phyloP scores from a whole-genome alignment of 2,888 invertebrate species.

The Tipula unca region DNA sequence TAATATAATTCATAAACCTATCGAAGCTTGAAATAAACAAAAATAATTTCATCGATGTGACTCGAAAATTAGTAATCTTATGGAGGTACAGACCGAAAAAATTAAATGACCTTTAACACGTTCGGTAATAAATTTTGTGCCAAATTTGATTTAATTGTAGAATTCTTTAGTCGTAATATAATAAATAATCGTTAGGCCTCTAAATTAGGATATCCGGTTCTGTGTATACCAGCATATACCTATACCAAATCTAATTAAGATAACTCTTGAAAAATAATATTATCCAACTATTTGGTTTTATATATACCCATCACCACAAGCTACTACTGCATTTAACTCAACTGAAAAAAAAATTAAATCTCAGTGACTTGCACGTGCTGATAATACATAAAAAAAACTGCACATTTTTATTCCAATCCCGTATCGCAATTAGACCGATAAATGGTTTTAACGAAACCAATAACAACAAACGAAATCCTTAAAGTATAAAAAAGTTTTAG shows the following conservation, averaged over 20 bases:
- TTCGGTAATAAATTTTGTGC: background rate
- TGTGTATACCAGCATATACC: background rate
- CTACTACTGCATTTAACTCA: background rate
- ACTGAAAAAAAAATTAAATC: background rate
- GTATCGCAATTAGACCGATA: background rate
- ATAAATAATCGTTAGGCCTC: background rate
- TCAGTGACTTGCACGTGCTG: background rate
- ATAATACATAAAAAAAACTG: background rate
- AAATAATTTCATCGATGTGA: background rate
- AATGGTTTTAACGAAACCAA: background rate
- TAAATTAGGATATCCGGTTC: background rate
- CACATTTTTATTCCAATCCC: background rate
- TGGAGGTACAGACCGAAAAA: background rate
- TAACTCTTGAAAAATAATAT: background rate
- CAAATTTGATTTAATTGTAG: background rate
- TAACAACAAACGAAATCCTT: background rate
- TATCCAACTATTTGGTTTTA: background rate
- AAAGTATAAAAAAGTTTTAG: background rate
- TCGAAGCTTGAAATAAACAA: background rate
- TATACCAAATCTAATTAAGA: background rate
- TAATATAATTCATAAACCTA: background rate
- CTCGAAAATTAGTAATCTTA: no score
- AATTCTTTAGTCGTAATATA: background rate
- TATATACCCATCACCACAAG: background rate
- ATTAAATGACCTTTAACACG: background rate